phyloP scores from a whole-genome alignment of 2,888 invertebrate species.

The Saturnia pavonia region DNA sequence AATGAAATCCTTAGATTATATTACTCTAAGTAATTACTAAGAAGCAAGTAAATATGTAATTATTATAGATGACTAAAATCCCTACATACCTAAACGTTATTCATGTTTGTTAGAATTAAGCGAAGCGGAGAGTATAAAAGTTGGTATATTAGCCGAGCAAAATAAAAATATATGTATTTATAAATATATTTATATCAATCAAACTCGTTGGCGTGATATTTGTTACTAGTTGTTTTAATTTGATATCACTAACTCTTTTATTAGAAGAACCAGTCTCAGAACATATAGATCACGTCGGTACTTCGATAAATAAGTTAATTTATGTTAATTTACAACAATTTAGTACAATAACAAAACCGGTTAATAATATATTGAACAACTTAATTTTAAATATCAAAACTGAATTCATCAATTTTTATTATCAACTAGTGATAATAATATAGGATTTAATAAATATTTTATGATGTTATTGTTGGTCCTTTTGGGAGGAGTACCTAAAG shows the following conservation, averaged over 20 bases:
- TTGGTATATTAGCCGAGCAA: background rate
- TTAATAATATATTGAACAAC: background rate
- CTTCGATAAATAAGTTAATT: background rate
- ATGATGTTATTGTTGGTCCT: too few species aligned
- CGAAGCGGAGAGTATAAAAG: too few species aligned
- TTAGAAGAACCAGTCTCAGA: background rate
- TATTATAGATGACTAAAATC: too few species aligned
- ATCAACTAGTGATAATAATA: background rate
- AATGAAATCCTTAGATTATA: too few species aligned
- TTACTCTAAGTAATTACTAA: too few species aligned
- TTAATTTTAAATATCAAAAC: background rate
- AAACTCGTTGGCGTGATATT: background rate
- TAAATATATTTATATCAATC: background rate
- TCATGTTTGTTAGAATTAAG: too few species aligned
- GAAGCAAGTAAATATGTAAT: too few species aligned
- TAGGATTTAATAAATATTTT: slow-evolving; percentile 13
- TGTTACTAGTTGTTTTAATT: background rate
- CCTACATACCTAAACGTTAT: too few species aligned
- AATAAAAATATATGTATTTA: background rate
- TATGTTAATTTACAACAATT: background rate
- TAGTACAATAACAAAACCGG: slow-evolving; percentile 2
- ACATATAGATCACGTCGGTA: background rate
- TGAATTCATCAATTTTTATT: slow-evolving; percentile 17
- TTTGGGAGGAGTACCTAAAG: too few species aligned
- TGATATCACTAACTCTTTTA: background rate